phyloP scores from a whole-genome alignment of 2,113 vertebrate genomes.

The Otis tarda region DNA sequence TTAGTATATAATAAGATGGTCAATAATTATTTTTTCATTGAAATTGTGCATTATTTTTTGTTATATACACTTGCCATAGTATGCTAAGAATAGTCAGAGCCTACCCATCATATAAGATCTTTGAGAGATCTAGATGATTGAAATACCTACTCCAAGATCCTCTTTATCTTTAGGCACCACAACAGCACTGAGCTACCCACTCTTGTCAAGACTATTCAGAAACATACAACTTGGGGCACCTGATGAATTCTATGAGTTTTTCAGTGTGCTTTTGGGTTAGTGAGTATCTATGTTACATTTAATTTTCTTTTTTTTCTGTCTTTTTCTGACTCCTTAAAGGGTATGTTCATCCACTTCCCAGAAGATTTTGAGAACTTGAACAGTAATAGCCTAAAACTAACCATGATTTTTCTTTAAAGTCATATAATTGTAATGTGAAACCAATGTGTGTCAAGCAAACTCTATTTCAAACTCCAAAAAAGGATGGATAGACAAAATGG shows the following conservation, averaged over 20 bases:
- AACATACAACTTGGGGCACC: not conserved
- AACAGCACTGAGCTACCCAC: not conserved
- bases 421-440: not conserved
- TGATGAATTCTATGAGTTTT: not conserved
- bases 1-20: not conserved
- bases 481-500: not conserved
- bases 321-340: not conserved
- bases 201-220: not conserved
- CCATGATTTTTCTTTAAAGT: slow-evolving; percentile 1
- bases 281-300: not conserved
- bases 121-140: not conserved
- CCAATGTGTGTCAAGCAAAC: not conserved
- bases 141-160: not conserved
- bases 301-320: not conserved
- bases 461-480: not conserved
- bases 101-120: not conserved
- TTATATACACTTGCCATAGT: not conserved
- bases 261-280: not conserved
- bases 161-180: not conserved
- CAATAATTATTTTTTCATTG: not conserved
- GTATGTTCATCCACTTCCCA: not conserved
- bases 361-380: not conserved
- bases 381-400: not conserved
- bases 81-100: not conserved
- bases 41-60: not conserved